A percentile compares a stretch with the other conserved stretches of the same genome.
Conservation (phyloP, 1,140 invertebrate genomes). For the Drosophila malerkotliana region DNA sequence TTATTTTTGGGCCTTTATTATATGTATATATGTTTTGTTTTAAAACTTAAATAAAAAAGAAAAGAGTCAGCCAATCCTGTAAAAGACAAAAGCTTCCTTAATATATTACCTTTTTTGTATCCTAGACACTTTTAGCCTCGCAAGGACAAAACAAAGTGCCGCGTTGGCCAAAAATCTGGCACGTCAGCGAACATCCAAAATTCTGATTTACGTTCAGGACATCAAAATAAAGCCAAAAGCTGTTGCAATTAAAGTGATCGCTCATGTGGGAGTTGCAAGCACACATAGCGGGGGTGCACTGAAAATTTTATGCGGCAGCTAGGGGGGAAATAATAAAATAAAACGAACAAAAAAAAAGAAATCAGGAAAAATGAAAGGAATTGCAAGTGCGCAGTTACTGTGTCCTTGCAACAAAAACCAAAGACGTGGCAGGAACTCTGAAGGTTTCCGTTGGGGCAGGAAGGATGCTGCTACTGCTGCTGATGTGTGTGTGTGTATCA, state of each 20-base stretch:
- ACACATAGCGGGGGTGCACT: constrained; percentile 16
- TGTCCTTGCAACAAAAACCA: constrained; percentile 51
- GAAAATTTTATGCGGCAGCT: constrained; percentile 47
- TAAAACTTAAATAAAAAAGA: not conserved
- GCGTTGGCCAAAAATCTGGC: constrained; percentile 1
- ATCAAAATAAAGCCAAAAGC: constrained; percentile 20
- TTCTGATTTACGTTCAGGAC: constrained; percentile 52
- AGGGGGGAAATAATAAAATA: constrained; percentile 4
- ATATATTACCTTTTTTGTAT: not conserved
- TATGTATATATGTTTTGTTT: no score
- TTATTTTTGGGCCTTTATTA: not conserved
- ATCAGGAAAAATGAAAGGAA: not conserved
- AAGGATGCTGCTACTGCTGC: constrained; percentile 10
- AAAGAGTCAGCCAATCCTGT: not conserved
- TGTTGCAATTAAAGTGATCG: constrained; percentile 71
- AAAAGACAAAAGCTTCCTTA: not conserved
- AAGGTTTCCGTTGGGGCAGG: constrained; percentile 55
- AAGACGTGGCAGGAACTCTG: constrained; percentile 23
- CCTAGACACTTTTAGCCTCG: not conserved
- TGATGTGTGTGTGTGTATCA: constrained; percentile 7
- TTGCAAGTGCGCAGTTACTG: constrained; percentile 35
- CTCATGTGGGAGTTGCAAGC: constrained; percentile 39
- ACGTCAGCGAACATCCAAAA: constrained; percentile 29
- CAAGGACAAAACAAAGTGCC: constrained; percentile 1
- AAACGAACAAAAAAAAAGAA: not conserved